Evolutionary conservation across 2,888 invertebrate genomes (phyloP).

Genomic region (Netelia melanura): DNA sequence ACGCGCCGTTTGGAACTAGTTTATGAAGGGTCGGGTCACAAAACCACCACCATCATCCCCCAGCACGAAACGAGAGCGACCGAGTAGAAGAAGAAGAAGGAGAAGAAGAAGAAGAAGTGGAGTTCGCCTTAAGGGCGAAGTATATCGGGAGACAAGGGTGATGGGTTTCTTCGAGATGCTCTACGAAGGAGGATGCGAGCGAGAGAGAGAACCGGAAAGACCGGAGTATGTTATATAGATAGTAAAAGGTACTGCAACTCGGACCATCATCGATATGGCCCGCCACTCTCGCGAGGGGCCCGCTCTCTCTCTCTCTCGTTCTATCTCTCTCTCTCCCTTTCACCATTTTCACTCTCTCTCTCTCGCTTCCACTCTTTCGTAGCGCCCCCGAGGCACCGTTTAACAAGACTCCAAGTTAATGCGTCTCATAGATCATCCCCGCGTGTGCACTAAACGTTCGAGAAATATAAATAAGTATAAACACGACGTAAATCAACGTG

Average conservation of each 20-base stretch:
- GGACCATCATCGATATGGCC: slow-evolving; percentile 63
- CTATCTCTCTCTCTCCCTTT: slow-evolving; percentile 13
- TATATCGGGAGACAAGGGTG: slow-evolving; percentile 53
- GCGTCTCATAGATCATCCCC: slow-evolving; percentile 83
- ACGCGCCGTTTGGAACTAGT: slow-evolving; percentile 84
- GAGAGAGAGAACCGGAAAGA: slow-evolving; percentile 70
- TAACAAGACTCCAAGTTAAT: slow-evolving; percentile 84
- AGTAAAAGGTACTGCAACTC: slow-evolving; percentile 52
- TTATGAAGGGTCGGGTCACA: slow-evolving; percentile 84
- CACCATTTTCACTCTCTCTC: slow-evolving; percentile 19
- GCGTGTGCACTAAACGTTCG: slow-evolving; percentile 82
- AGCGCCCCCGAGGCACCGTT: slow-evolving; percentile 80
- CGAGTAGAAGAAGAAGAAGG: slow-evolving; percentile 56
- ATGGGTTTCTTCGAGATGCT: slow-evolving; percentile 58
- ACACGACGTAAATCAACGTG: slow-evolving; percentile 83
- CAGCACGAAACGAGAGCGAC: slow-evolving; percentile 44
- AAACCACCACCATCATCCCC: slow-evolving; percentile 43
- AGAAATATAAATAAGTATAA: slow-evolving; percentile 83
- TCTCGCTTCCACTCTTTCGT: slow-evolving; percentile 62
- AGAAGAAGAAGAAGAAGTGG: slow-evolving; percentile 61
- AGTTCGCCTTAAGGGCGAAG: slow-evolving; percentile 70
- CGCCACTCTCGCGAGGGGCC: slow-evolving; percentile 48
- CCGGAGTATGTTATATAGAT: slow-evolving; percentile 68
- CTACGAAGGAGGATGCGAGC: slow-evolving; percentile 48
- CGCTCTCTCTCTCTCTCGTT: neutral